Evolutionary conservation across 2,888 invertebrate genomes (phyloP).

Genomic region (Rhagium mordax): DNA sequence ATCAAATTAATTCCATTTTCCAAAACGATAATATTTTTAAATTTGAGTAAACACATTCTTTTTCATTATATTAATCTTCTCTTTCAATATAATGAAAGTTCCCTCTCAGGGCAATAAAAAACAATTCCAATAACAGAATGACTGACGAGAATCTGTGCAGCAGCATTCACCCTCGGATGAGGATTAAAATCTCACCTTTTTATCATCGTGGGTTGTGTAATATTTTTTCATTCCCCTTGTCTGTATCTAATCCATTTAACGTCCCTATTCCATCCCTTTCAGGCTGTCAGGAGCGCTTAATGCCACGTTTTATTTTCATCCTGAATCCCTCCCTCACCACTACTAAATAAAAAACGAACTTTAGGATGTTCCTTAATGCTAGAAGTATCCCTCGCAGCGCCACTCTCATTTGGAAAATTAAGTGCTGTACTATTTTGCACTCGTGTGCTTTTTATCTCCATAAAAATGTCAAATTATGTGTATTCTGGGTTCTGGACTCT

Average conservation of each 20-base stretch:
- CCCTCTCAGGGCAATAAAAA: slow-evolving; percentile 37
- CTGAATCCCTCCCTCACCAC: slow-evolving; percentile 33
- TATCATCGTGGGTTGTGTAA: slow-evolving; percentile 62
- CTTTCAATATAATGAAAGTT: slow-evolving; percentile 29
- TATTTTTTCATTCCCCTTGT: slow-evolving; percentile 67
- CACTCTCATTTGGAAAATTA: slow-evolving; percentile 41
- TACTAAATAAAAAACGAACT: slow-evolving; percentile 37
- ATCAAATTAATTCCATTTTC: not conserved
- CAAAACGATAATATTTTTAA: slow-evolving; percentile 20
- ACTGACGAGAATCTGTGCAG: slow-evolving; percentile 44
- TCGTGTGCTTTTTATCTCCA: slow-evolving; percentile 34
- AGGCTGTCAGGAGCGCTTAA: slow-evolving; percentile 64
- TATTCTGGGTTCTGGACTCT: slow-evolving; percentile 7
- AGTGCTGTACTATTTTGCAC: slow-evolving; percentile 37
- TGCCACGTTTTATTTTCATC: slow-evolving; percentile 65
- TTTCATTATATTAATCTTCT: slow-evolving; percentile 35
- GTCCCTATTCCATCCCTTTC: slow-evolving; percentile 56
- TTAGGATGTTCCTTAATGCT: slow-evolving; percentile 34
- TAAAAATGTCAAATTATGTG: slow-evolving; percentile 39
- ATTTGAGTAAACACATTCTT: slow-evolving; percentile 28
- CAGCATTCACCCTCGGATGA: slow-evolving; percentile 12
- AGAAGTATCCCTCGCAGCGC: slow-evolving; percentile 32
- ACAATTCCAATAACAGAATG: slow-evolving; percentile 39
- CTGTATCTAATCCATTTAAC: slow-evolving; percentile 67
- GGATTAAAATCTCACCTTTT: slow-evolving; percentile 50